Evolutionary conservation across 2,797 vertebrate genomes (phyloP).

Genomic region (Amblyopsis hoosieri): DNA sequence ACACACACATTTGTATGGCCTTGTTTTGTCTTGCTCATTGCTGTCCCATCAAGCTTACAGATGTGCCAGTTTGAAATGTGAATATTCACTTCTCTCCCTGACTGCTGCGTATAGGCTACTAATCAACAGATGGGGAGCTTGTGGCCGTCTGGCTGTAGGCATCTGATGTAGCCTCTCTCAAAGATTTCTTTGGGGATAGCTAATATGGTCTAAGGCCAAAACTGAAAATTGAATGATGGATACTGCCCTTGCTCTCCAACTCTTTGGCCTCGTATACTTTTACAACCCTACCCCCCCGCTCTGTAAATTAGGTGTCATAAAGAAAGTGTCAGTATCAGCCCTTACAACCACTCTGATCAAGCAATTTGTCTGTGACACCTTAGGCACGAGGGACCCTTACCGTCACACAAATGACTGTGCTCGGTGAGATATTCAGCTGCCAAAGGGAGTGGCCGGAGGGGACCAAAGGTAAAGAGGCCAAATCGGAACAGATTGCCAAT

Average conservation of each 20-base stretch:
- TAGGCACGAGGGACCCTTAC: slow-evolving; percentile 37
- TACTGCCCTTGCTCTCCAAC: slow-evolving; percentile 39
- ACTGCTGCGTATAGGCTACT: slow-evolving; percentile 46
- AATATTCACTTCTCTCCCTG: slow-evolving; percentile 63
- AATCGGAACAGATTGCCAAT: slow-evolving; percentile 69
- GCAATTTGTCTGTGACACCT: slow-evolving; percentile 47
- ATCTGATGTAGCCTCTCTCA: slow-evolving; percentile 64
- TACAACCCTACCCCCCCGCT: slow-evolving; percentile 43
- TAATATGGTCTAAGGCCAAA: slow-evolving; percentile 40
- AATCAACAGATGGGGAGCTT: slow-evolving; percentile 52
- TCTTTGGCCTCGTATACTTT: slow-evolving; percentile 62
- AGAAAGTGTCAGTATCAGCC: slow-evolving; percentile 36
- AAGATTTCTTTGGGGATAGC: slow-evolving; percentile 50
- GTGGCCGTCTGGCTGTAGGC: slow-evolving; percentile 48
- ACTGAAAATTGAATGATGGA: slow-evolving; percentile 62
- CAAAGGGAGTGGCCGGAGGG: slow-evolving; percentile 22
- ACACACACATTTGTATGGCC: not conserved
- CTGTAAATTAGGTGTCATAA: slow-evolving; percentile 63
- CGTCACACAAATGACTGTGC: slow-evolving; percentile 38
- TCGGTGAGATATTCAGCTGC: slow-evolving; percentile 51
- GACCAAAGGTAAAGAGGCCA: slow-evolving; percentile 56
- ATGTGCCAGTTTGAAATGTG: slow-evolving; percentile 69
- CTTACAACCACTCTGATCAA: slow-evolving; percentile 46
- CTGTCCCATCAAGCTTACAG: slow-evolving; percentile 63
- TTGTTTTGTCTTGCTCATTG: slow-evolving; percentile 70